A percentile compares a stretch with the other conserved stretches of the same genome.
Evolutionary conservation across 2,797 vertebrate species (phyloP).

Genomic region (Antennarius maculatus): DNA sequence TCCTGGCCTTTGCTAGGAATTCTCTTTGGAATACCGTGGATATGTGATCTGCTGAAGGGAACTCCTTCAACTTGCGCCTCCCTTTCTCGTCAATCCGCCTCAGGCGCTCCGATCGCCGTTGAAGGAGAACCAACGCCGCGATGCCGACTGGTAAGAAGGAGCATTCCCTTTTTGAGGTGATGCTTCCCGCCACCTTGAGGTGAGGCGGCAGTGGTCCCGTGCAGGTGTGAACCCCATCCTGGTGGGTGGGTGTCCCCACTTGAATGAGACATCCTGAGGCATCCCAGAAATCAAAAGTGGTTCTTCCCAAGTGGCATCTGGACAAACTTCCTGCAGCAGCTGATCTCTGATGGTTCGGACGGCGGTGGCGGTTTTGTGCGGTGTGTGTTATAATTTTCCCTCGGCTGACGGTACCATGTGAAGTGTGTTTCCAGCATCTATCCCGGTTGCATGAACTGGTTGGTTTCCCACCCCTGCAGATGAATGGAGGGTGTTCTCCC

Average conservation of each 20-base stretch:
- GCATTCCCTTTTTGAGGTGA: neutral
- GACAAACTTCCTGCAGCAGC: constrained; percentile 31
- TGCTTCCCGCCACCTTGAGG: constrained; percentile 15
- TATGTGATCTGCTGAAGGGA: constrained; percentile 58
- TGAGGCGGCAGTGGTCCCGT: neutral
- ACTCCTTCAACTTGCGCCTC: constrained; percentile 24
- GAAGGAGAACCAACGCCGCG: constrained; percentile 43
- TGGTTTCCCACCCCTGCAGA: constrained; percentile 54
- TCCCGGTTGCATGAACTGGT: constrained; percentile 50
- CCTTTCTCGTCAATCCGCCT: neutral
- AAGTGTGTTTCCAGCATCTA: constrained; percentile 48
- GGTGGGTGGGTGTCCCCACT: too few relatives aligned
- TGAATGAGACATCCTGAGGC: neutral
- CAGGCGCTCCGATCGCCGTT: constrained; percentile 14
- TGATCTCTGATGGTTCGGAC: constrained; percentile 33
- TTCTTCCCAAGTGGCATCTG: constrained; percentile 28
- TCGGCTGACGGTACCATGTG: constrained; percentile 58
- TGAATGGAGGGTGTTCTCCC: constrained; percentile 55
- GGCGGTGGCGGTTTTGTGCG: constrained; percentile 42
- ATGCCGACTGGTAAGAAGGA: constrained; percentile 78
- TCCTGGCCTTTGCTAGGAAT: constrained; percentile 30
- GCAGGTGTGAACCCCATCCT: constrained; percentile 14
- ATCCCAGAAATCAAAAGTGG: neutral
- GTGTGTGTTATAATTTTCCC: constrained; percentile 41
- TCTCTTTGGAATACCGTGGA: constrained; percentile 63